Evolutionary conservation across 2,797 vertebrate species (phyloP).

Genomic region (Mycteria americana): DNA sequence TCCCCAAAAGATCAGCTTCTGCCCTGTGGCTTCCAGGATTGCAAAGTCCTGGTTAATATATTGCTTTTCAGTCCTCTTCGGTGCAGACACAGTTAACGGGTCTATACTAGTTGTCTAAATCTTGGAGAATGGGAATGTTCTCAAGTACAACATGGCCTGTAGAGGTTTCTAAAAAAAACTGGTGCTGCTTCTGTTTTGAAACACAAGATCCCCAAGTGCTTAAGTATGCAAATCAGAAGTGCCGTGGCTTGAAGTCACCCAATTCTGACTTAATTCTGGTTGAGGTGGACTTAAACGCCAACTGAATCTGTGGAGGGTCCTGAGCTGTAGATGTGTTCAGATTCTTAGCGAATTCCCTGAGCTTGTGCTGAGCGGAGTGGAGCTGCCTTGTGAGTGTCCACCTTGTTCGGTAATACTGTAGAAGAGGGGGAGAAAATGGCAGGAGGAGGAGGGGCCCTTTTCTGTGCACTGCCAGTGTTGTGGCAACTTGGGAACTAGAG

Average conservation of each 20-base stretch:
- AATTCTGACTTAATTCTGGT: neutral
- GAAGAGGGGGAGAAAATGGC: neutral
- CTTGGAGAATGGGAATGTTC: neutral
- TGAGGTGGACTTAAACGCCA: neutral
- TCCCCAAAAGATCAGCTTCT: neutral
- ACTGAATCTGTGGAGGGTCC: neutral
- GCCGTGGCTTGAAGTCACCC: neutral
- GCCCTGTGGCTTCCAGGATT: neutral
- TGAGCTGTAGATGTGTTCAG: neutral
- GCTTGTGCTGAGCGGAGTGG: neutral
- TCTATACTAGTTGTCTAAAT: neutral
- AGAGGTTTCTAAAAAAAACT: neutral
- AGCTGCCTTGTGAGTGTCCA: neutral
- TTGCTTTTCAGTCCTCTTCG: rapidly evolving
- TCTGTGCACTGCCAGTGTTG: neutral
- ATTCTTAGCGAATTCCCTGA: neutral
- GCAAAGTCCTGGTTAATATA: neutral
- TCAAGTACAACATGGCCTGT: neutral
- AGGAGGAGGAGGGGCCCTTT: neutral
- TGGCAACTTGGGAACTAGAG: neutral
- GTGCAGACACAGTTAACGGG: neutral
- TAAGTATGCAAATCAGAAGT: neutral
- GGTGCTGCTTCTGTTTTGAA: neutral
- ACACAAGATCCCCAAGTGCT: neutral
- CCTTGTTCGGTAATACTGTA: neutral